These are phyloP conservation scores for Koerneria pararmatus DNA, from an alignment of 2,888 invertebrate genomes.

Conservation along the genomic window DNA sequence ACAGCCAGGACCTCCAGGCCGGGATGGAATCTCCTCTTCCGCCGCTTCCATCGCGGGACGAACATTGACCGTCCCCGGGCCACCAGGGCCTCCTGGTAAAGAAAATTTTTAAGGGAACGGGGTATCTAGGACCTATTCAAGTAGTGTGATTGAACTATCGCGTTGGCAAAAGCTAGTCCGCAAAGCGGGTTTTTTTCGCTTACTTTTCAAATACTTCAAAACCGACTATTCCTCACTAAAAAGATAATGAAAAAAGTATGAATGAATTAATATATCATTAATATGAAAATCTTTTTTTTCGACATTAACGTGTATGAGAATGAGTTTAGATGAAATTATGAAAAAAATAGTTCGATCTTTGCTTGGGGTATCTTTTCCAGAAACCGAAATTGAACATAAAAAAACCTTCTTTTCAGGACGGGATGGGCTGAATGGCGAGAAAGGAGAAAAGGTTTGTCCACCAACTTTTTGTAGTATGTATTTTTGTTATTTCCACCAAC, in stretches of 20 bases:
- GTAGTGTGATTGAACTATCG: no score
- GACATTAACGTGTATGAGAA: no score
- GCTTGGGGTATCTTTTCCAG: not conserved
- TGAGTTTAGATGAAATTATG: no score
- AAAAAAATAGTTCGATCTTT: no score
- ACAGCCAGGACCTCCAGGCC: conserved; percentile 32
- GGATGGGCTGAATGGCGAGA: conserved; percentile 50
- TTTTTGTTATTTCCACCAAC: no score
- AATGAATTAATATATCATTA: not conserved
- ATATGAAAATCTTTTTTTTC: not conserved
- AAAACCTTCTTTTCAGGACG: conserved; percentile 36
- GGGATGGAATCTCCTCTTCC: not conserved
- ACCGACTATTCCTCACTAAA: not conserved
- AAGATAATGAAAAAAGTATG: not conserved
- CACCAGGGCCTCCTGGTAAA: conserved; percentile 41
- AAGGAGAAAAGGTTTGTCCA: conserved; percentile 53
- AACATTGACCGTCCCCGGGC: conserved; percentile 34
- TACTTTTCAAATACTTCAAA: not conserved
- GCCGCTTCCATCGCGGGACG: not conserved
- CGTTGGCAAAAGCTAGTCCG: no score
- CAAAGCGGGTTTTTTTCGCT: no score
- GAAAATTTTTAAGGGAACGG: not conserved
- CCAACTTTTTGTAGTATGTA: no score
- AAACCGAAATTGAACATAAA: not conserved
- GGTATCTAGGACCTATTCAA: no score